phyloP scores from a whole-genome alignment of 2,797 vertebrate species.

The Gymnodraco acuticeps region DNA sequence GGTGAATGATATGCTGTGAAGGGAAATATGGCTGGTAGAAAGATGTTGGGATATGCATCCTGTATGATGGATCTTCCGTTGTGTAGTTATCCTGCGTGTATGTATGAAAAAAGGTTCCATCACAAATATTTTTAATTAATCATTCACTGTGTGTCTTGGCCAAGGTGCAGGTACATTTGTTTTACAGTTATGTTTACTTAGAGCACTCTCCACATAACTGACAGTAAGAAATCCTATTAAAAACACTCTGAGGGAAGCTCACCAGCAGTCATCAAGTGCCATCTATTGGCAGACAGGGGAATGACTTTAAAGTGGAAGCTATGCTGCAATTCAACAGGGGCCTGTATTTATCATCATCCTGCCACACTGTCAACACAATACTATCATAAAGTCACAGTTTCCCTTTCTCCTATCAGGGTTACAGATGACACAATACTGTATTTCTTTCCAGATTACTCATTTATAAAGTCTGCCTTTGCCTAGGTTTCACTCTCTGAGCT shows the following conservation, averaged over 20 bases:
- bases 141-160: slow-evolving; percentile 35
- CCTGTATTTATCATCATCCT: slow-evolving; percentile 47
- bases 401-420: slow-evolving; percentile 17
- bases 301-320: slow-evolving; percentile 42
- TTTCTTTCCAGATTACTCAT: slow-evolving; percentile 43
- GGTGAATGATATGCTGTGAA: background rate
- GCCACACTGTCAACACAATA: slow-evolving; percentile 6
- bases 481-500: slow-evolving; percentile 33
- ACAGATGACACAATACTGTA: slow-evolving; percentile 15
- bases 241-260: slow-evolving; percentile 33
- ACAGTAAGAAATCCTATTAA: slow-evolving; percentile 42
- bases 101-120: background rate
- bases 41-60: background rate
- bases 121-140: slow-evolving; percentile 35
- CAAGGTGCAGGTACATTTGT: slow-evolving; percentile 43
- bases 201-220: slow-evolving; percentile 49
- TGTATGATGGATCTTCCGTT: background rate
- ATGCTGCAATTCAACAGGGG: slow-evolving; percentile 74
- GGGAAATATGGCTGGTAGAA: slow-evolving; percentile 1
- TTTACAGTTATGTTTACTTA: slow-evolving; percentile 56
- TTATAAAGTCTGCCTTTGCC: slow-evolving; percentile 31
- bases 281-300: slow-evolving; percentile 80
- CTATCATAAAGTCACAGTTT: slow-evolving; percentile 31
- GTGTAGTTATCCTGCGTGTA: background rate
- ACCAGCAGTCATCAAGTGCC: slow-evolving; percentile 83